phyloP scores from a whole-genome alignment of 1,140 invertebrate species.

The Ceratina japonica region DNA sequence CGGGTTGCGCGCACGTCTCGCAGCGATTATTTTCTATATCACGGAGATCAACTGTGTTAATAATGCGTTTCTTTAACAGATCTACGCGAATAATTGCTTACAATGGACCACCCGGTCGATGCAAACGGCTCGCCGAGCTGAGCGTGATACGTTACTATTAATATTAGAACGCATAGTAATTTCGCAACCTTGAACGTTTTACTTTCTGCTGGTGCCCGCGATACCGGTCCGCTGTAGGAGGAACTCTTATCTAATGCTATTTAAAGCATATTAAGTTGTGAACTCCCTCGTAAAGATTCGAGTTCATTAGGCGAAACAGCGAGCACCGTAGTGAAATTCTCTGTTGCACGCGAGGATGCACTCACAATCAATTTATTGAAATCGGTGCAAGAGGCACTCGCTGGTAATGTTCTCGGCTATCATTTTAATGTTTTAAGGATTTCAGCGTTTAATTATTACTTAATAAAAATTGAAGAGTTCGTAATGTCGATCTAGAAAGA shows the following conservation, averaged over 20 bases:
- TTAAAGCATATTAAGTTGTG: conserved; percentile 2
- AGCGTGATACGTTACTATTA: neutral
- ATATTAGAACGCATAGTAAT: neutral
- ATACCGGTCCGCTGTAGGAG: neutral
- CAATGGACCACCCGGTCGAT: conserved; percentile 1
- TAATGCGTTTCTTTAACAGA: conserved; percentile 5
- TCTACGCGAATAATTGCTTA: neutral
- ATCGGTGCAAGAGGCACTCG: neutral
- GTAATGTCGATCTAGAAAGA: no score
- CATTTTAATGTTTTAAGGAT: no score
- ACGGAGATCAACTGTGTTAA: neutral
- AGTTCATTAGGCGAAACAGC: neutral
- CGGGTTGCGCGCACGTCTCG: neutral
- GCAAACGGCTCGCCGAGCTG: neutral
- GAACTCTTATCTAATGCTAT: neutral
- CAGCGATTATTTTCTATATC: conserved; percentile 28
- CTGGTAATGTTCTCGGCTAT: no score
- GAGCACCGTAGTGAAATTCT: neutral
- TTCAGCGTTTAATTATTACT: no score
- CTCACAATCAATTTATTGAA: neutral
- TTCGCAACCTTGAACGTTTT: neutral
- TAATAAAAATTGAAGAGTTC: no score
- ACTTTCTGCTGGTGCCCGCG: neutral
- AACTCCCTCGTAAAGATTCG: neutral
- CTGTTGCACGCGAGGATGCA: neutral